A percentile compares a stretch with the other conserved stretches of the same genome.
These are phyloP conservation scores for Heliconius melpomene DNA, from an alignment of 1,140 invertebrate species.

Conservation along the genomic window DNA sequence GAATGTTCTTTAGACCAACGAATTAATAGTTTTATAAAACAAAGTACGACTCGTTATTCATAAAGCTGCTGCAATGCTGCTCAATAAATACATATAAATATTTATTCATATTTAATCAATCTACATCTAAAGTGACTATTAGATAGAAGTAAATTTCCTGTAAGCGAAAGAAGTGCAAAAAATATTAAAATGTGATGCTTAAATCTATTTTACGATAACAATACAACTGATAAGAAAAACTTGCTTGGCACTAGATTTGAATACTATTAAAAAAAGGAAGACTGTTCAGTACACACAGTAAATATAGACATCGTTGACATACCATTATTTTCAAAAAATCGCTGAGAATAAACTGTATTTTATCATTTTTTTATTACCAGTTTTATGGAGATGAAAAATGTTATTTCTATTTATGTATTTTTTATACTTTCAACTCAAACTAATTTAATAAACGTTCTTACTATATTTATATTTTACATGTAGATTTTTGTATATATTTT, in stretches of 20 bases:
- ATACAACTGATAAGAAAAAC: constrained; percentile 23
- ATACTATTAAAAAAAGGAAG: constrained; percentile 19
- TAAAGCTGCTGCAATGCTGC: not conserved
- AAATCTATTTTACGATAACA: constrained; percentile 1
- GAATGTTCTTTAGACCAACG: too few relatives aligned
- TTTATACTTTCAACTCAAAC: too few relatives aligned
- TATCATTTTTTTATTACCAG: not conserved
- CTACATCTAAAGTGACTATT: constrained; percentile 11
- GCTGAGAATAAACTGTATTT: not conserved
- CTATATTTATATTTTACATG: too few relatives aligned
- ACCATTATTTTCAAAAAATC: not conserved
- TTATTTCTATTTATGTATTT: too few relatives aligned
- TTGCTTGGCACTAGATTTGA: constrained; percentile 27
- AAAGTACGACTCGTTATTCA: not conserved
- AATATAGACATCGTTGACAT: not conserved
- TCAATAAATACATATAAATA: not conserved
- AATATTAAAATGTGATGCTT: constrained; percentile 23
- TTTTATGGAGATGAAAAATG: not conserved
- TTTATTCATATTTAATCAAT: not conserved
- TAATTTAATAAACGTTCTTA: too few relatives aligned
- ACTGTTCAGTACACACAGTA: not conserved
- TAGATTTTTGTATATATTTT: too few relatives aligned
- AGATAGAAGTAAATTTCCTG: constrained; percentile 14
- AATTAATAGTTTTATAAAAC: not conserved
- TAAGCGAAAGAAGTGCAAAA: constrained; percentile 14